phyloP scores from a whole-genome alignment of 2,888 invertebrate genomes.

The Sinohyriopsis cumingii region DNA sequence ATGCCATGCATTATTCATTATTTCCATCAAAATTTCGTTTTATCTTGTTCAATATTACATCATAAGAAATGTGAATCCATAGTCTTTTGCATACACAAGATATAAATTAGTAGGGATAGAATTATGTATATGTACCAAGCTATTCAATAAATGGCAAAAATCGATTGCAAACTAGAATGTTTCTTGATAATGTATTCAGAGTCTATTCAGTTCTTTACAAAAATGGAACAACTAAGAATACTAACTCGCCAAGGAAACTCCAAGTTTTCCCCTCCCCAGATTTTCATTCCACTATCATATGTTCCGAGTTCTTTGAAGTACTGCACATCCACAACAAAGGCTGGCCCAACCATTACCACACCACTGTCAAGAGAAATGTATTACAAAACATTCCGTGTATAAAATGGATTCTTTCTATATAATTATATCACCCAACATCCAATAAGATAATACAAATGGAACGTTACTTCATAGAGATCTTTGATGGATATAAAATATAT shows the following conservation, averaged over 20 bases:
- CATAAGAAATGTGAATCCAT: too few species aligned
- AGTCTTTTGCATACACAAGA: too few species aligned
- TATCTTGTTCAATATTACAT: too few species aligned
- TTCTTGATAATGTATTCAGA: neutral
- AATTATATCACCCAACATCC: neutral
- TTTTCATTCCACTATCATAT: conserved; percentile 58
- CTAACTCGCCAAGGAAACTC: conserved; percentile 63
- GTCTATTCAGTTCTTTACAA: neutral
- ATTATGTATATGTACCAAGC: too few species aligned
- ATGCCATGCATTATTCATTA: too few species aligned
- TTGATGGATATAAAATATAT: neutral
- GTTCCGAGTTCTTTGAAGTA: conserved; percentile 60
- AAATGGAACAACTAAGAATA: neutral
- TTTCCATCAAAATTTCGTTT: too few species aligned
- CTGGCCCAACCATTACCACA: conserved; percentile 61
- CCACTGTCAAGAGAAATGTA: conserved; percentile 42
- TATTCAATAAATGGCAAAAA: too few species aligned
- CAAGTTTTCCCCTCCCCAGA: conserved; percentile 66
- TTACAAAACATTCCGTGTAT: neutral
- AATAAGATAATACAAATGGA: neutral
- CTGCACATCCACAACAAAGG: conserved; percentile 52
- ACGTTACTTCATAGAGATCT: neutral
- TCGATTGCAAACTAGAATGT: too few species aligned
- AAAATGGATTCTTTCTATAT: neutral
- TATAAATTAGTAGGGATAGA: too few species aligned